These are phyloP conservation scores for Actinernus sp. DNA, from an alignment of 92 coral and sea anemone genomes.

Conservation along the genomic window DNA sequence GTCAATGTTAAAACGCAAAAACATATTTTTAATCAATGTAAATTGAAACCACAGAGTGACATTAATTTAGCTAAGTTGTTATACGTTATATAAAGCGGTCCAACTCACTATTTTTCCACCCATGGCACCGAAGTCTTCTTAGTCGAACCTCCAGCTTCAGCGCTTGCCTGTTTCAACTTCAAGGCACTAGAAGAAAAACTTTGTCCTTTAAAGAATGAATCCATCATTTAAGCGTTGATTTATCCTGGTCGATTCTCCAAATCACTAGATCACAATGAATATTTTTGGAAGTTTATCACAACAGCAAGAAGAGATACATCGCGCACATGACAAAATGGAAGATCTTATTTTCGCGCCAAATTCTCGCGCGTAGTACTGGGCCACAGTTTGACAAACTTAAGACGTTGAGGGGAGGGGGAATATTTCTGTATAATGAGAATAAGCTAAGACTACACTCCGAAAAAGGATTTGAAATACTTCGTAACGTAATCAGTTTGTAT, in stretches of 20 bases:
- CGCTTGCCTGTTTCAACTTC: constrained; percentile 67
- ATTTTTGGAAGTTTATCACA: not conserved
- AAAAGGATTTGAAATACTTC: too few relatives aligned
- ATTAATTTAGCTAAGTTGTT: too few relatives aligned
- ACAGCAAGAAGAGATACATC: not conserved
- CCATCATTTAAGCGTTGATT: constrained; percentile 60
- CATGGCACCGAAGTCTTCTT: constrained; percentile 82
- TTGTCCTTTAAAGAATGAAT: constrained; percentile 89
- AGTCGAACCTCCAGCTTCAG: constrained; percentile 68
- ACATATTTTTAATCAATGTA: too few relatives aligned
- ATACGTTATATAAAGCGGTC: too few relatives aligned
- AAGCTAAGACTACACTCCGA: too few relatives aligned
- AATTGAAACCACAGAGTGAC: too few relatives aligned
- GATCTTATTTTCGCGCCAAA: constrained; percentile 50
- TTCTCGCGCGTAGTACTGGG: constrained; percentile 17
- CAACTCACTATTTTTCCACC: constrained; percentile 99
- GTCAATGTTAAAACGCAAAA: too few relatives aligned
- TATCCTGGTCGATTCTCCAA: not conserved
- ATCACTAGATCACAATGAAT: not conserved
- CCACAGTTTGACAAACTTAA: not conserved
- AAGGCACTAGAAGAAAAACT: constrained; percentile 58
- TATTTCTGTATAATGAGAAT: too few relatives aligned
- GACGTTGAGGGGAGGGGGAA: constrained; percentile 11
- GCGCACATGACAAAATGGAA: constrained; percentile 12
- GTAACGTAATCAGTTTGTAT: too few relatives aligned